These are phyloP conservation scores for Protobothrops flavoviridis DNA, from an alignment of 2,113 vertebrate species.

Conservation along the genomic window DNA sequence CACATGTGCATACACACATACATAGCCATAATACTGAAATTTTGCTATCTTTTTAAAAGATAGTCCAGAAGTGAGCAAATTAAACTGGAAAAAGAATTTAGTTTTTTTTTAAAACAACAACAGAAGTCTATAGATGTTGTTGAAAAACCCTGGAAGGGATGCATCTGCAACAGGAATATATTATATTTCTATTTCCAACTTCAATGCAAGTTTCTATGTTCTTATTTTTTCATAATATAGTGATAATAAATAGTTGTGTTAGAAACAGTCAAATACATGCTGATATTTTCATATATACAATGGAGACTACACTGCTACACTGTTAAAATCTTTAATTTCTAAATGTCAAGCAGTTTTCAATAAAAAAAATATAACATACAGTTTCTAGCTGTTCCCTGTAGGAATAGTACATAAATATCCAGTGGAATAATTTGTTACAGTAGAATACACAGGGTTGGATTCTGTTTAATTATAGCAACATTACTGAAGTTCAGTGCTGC, in stretches of 20 bases:
- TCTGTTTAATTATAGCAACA: conserved; percentile 57
- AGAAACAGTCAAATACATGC: neutral
- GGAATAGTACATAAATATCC: conserved; percentile 68
- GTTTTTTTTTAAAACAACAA: neutral
- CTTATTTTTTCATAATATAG: neutral
- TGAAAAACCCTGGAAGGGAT: neutral
- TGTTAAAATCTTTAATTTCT: conserved; percentile 43
- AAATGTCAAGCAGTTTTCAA: conserved; percentile 53
- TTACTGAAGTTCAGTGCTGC: conserved; percentile 38
- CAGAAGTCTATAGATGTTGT: neutral
- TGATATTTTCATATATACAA: neutral
- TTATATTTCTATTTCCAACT: conserved; percentile 25
- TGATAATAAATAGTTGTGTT: neutral
- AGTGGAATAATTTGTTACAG: conserved; percentile 65
- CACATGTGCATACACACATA: neutral
- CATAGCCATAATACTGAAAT: neutral
- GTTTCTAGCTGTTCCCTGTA: conserved; percentile 64
- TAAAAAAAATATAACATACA: conserved; percentile 62
- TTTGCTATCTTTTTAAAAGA: neutral
- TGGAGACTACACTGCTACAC: conserved; percentile 17
- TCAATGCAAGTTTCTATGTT: neutral
- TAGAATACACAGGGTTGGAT: conserved; percentile 57
- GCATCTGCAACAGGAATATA: neutral
- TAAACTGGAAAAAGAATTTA: neutral
- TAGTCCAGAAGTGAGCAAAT: neutral